Conservation (phyloP, 2,797 vertebrate genomes). For the Octomys mimax region DNA sequence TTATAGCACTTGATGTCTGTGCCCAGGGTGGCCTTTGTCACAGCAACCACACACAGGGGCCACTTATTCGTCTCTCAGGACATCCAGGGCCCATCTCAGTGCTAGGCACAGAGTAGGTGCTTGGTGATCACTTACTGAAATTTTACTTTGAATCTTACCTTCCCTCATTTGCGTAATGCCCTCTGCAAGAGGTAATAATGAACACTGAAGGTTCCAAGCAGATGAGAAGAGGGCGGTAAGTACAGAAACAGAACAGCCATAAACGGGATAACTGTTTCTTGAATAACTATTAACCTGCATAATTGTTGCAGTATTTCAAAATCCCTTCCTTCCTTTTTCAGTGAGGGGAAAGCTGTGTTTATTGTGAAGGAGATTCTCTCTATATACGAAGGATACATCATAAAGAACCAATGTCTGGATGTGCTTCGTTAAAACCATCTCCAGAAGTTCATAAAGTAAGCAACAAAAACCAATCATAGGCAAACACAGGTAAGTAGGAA, state of each 20-base stretch:
- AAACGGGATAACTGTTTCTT: slow-evolving; percentile 4
- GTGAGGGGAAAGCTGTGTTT: slow-evolving; percentile 66
- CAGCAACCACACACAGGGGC: not conserved
- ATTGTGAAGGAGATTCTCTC: slow-evolving; percentile 46
- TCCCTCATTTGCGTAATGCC: not conserved
- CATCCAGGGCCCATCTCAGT: not conserved
- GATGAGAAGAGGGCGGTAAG: not conserved
- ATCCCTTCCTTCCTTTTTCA: slow-evolving; percentile 62
- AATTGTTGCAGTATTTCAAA: slow-evolving; percentile 61
- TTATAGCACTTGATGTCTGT: not conserved
- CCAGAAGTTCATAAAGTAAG: slow-evolving; percentile 73
- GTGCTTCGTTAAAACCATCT: slow-evolving; percentile 53
- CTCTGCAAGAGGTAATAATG: not conserved
- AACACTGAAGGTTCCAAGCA: slow-evolving; percentile 7
- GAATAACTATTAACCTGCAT: slow-evolving; percentile 23
- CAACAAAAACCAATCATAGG: slow-evolving; percentile 80
- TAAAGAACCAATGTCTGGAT: slow-evolving; percentile 55
- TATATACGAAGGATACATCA: not conserved
- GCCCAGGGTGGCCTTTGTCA: not conserved
- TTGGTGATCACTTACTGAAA: not conserved
- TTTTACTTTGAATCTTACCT: slow-evolving; percentile 49
- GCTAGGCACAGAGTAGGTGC: not conserved
- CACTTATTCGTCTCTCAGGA: not conserved
- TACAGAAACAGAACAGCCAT: not conserved
- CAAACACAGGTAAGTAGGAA: slow-evolving; percentile 55